Evolutionary conservation across 2,113 vertebrate genomes (phyloP), one percentile per base, ranked within the genome.

Genomic region (Trichechus manatus): DNA sequence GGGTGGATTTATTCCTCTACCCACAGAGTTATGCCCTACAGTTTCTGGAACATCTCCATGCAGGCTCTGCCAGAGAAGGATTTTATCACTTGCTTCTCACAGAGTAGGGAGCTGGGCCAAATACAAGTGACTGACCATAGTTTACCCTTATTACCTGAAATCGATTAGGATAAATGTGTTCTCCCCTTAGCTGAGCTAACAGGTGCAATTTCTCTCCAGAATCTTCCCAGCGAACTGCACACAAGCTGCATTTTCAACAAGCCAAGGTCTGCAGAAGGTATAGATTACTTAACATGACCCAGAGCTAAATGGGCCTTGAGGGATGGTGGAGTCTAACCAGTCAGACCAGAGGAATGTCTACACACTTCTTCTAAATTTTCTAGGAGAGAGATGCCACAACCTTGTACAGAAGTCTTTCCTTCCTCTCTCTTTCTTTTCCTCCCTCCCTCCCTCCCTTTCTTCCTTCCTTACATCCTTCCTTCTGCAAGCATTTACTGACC

Each of bases 51-150:
- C 39, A 63, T 74, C 91, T 96, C 92, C 63, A 81, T 36, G 79
- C 0, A 14, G 75, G 9, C 17, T 95, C 50, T 96, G 82, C 61
- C 90, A 80, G 50, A 91, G 94, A 95, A 96, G 97, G 36, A 78
- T 88, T 78, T 80, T 97, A 85, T 96, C 68, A 33, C 94, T 96
- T 94, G 80, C 44, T 97, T 96, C 8, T 64, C 42, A 92, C 47
- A 96, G 87, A 8, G 42, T 81, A 97, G 87, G 84, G 95, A 94
- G 1, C 44, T 89, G 33, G 72, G 66, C 33, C 88, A 82, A 56
- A 94, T 96, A 92, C 93, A 93, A 61, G 27, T 0, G 3, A 86
- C 3, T 84, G 19, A 63, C 14, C 33, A 33, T 42, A n/a, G 27
- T 19, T 91, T 82, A 92, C 25, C 23, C 64, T 83, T 83, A 11